Base-by-base conservation (phyloP, 2,888 invertebrate genomes). In the Hirtodrosophila duncani region DNA sequence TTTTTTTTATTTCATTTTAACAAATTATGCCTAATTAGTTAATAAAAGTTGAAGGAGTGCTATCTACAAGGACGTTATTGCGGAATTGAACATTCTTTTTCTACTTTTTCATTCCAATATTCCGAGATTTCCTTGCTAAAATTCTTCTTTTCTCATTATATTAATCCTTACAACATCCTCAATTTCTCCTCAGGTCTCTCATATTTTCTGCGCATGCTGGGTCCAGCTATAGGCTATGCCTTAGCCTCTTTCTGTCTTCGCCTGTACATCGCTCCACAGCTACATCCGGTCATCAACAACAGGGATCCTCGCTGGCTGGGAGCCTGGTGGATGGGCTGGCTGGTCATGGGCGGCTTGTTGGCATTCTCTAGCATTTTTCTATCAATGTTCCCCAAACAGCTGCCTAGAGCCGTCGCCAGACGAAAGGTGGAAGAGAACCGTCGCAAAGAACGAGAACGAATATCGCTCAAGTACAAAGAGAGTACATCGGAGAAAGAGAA, bases 261-360 rank as follows among this genome's bases (percentile, higher is more conserved):
- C 63, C 84, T 91, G 29, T 92, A 92, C 77, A 91, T 92, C 23
- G 90, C 90, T 3, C 92, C 92, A 2, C 87, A 88, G 5, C 80
- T 92, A 49, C 91, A 90, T 26, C 92, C 91, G 3, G 90, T 90
- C 1, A 91, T 93, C 51, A 89, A 88, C 10, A 90, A 88, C 50
- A 88, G 88, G 44, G 93, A 93, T 86, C 93, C 93, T 0, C 88
- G 93, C 63, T 94, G 94, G 94, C 86, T 94, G 29, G 94, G 94
- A 1, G 93, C 94, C n/a, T 94, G 93, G 93, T 94, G 93, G 93
- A 80, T 93, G 31, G 93, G 92, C 1, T 93, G 92, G 91, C 86
- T 92, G 13, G 88, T 92, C 9, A 84, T 92, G 27, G 91, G 90
- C 8, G 83, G 88, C 0, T 82, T 91, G 2, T 86, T 92, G 10